A percentile compares a stretch with the other conserved stretches of the same genome.
Conservation (phyloP, 2,888 invertebrate species). For the Caenorhabditis angaria region DNA sequence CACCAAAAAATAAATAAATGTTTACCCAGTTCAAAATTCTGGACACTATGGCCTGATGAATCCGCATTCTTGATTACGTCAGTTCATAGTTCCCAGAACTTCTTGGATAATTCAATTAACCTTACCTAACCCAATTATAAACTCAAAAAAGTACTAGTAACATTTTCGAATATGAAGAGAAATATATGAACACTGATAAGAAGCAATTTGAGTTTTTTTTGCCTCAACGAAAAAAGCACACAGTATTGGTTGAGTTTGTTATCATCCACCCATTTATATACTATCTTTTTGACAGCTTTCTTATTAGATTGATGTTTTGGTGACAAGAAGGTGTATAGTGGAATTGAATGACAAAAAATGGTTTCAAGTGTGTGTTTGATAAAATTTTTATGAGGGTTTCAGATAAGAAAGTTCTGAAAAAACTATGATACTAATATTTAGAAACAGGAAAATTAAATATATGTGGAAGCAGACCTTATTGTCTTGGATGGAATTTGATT, state of each 20-base stretch:
- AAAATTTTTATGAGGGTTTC: not conserved
- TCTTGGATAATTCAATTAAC: not conserved
- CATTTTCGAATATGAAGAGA: not conserved
- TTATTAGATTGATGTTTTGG: constrained; percentile 4
- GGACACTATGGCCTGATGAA: constrained; percentile 4
- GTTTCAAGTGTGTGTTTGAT: not conserved
- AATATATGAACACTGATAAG: constrained; percentile 1
- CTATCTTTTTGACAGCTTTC: constrained; percentile 2
- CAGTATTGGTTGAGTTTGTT: not conserved
- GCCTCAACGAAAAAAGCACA: not conserved
- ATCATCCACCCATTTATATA: not conserved
- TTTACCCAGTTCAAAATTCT: not conserved
- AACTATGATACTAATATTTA: too few relatives aligned
- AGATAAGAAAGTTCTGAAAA: constrained; percentile 4
- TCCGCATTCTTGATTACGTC: not conserved
- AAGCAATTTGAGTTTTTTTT: not conserved
- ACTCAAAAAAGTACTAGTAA: not conserved
- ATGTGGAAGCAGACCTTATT: too few relatives aligned
- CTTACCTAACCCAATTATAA: not conserved
- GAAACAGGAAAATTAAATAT: too few relatives aligned
- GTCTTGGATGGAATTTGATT: too few relatives aligned
- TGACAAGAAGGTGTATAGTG: constrained; percentile 2
- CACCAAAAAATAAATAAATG: too few relatives aligned
- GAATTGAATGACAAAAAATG: not conserved
- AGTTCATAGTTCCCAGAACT: not conserved